Conservation (phyloP, 1,140 invertebrate species). For the Paraescarpia echinospica region DNA sequence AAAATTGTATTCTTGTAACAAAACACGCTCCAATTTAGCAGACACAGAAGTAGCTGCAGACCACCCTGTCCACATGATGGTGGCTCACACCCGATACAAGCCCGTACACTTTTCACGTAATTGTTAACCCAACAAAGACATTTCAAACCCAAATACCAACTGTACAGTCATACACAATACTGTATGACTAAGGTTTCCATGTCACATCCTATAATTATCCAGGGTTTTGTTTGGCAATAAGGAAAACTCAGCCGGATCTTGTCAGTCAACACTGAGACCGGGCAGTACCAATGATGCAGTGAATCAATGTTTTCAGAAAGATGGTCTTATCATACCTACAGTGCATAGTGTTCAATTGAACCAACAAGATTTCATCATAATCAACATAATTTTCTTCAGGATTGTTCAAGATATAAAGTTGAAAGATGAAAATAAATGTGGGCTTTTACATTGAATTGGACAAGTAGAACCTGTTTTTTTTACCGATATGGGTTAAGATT, state of each 20-base stretch:
- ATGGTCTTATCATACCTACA: neutral
- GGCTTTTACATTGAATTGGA: neutral
- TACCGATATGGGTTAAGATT: no score
- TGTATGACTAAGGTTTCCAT: neutral
- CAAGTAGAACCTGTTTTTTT: neutral
- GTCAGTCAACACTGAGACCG: neutral
- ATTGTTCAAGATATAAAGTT: neutral
- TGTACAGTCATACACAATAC: neutral
- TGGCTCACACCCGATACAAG: neutral
- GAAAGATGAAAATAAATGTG: neutral
- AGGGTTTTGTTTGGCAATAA: neutral
- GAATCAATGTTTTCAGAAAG: neutral
- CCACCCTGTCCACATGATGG: neutral
- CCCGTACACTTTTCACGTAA: neutral
- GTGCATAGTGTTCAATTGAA: neutral
- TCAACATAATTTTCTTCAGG: neutral
- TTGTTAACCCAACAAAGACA: neutral
- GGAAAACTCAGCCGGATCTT: neutral
- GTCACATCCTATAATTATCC: neutral
- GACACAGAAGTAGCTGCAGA: neutral
- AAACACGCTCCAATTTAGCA: no score
- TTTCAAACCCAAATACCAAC: neutral
- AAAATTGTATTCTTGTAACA: neutral
- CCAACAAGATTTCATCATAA: neutral
- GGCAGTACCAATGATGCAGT: neutral